Evolutionary conservation across 2,113 vertebrate genomes (phyloP), one percentile per base, ranked within the genome.

Genomic region (Ciconia boyciana): DNA sequence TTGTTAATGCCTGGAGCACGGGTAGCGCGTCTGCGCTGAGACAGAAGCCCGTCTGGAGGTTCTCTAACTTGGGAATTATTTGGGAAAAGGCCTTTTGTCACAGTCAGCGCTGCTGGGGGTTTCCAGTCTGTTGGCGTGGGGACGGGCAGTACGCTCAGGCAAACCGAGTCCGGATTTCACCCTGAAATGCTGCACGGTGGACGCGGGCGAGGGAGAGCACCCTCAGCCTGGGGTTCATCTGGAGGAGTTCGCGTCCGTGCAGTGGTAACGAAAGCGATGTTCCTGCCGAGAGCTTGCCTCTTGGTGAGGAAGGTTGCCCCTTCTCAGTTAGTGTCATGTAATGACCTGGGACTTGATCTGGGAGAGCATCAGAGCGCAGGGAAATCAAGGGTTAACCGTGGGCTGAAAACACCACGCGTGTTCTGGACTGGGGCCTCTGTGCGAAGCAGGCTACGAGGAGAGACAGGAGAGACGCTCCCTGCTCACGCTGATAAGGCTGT

Each of bases 221-320:
- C 69, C 43, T 15, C 49, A 4, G 57, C 57, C 57, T 9, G 57
- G 66, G n/a, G 16, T 2, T 34, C 17, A 0, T 15, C 28, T 1
- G 46, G 25, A 11, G 58, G 49, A 3, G 43, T 4, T 24, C 5
- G 1, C 4, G 2, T 10, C 61, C 13, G 11, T 8, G 32, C 24
- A 3, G 49, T 1, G 48, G 68, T 31, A 8, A 2, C 0, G 19
- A 10, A 25, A 41, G 66, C 51, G 2, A 5, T 4, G 51, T 3
- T 31, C 36, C 49, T 18, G 52, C 32, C 3, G 36, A 14, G 68
- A 49, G 39, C 22, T 25, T 2, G 54, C 44, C 21, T 46, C 39
- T 5, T 4, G 21, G 6, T 2, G 41, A 28, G 39, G 52, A 8
- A 24, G 41, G 49, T 2, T 9, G 46, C 7, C 57, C 75, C 16